Evolutionary conservation across 1,140 invertebrate genomes (phyloP).

Genomic region (Tetramorium parvispinum): DNA sequence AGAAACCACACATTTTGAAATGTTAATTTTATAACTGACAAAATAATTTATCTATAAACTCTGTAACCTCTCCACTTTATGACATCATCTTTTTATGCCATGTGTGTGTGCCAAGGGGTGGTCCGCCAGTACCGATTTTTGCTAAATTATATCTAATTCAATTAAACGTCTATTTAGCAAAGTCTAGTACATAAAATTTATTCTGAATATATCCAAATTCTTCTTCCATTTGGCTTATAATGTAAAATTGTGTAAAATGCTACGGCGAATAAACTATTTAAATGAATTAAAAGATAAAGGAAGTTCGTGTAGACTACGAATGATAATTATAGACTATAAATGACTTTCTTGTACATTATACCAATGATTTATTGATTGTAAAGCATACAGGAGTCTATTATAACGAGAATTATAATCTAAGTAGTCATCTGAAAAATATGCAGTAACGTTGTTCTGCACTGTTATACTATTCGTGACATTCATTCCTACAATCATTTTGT

Average conservation of each 20-base stretch:
- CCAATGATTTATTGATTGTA: slow-evolving; percentile 47
- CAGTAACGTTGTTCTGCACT: slow-evolving; percentile 26
- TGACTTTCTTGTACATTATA: slow-evolving; percentile 42
- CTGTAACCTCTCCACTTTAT: slow-evolving; percentile 71
- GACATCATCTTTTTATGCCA: slow-evolving; percentile 28
- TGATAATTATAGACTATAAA: slow-evolving; percentile 37
- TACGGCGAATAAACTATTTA: background rate
- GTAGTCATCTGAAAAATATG: slow-evolving; percentile 46
- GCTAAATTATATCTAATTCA: background rate
- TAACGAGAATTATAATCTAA: slow-evolving; percentile 52
- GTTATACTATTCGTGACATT: slow-evolving; percentile 41
- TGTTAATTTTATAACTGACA: background rate
- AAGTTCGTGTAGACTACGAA: slow-evolving; percentile 36
- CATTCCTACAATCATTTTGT: slow-evolving; percentile 31
- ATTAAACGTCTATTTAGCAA: background rate
- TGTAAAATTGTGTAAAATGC: background rate
- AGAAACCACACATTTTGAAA: background rate
- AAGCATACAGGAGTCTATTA: slow-evolving; percentile 57
- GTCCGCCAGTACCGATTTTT: slow-evolving; percentile 56
- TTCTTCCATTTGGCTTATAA: background rate
- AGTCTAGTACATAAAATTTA: slow-evolving; percentile 32
- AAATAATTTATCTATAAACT: slow-evolving; percentile 23
- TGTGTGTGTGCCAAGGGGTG: slow-evolving; percentile 59
- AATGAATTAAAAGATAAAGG: slow-evolving; percentile 32
- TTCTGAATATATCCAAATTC: background rate